Evolutionary conservation across 1,140 invertebrate species (phyloP).

Genomic region (Euborellia annulipes): DNA sequence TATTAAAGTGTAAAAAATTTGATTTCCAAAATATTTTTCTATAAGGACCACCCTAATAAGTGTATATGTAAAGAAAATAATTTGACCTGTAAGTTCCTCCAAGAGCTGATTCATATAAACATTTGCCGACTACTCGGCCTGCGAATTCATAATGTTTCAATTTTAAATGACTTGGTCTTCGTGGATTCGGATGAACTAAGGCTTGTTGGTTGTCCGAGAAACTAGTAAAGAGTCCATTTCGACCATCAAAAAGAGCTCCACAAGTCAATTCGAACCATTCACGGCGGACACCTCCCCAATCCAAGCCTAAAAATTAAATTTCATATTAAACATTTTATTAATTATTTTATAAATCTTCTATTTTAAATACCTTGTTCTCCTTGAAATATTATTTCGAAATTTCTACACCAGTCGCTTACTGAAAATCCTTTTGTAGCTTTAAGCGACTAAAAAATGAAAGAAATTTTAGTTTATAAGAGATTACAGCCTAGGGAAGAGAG

Average conservation of each 20-base stretch:
- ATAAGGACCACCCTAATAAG: too few relatives aligned
- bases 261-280: conserved; percentile 91
- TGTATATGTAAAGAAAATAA: too few relatives aligned
- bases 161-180: conserved; percentile 55
- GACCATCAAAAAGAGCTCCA: conserved; percentile 68
- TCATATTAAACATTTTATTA: not conserved
- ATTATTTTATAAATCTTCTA: conserved; percentile 38
- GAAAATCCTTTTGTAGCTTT: conserved; percentile 71
- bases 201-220: conserved; percentile 73
- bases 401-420: conserved; percentile 76
- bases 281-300: conserved; percentile 81
- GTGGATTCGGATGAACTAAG: conserved; percentile 76
- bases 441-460: conserved; percentile 41
- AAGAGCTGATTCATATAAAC: conserved; percentile 78
- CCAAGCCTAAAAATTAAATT: conserved; percentile 64
- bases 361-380: conserved; percentile 63
- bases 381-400: conserved; percentile 82
- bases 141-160: conserved; percentile 87
- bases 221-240: conserved; percentile 64
- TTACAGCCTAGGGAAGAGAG: too few relatives aligned
- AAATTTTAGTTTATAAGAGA: not conserved
- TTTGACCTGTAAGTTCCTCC: conserved; percentile 59
- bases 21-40: too few relatives aligned
- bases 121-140: conserved; percentile 86
- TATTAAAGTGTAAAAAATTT: conserved; percentile 4